These are phyloP conservation scores for Pleuronectes platessa DNA, from an alignment of 2,113 vertebrate species.

Conservation along the genomic window DNA sequence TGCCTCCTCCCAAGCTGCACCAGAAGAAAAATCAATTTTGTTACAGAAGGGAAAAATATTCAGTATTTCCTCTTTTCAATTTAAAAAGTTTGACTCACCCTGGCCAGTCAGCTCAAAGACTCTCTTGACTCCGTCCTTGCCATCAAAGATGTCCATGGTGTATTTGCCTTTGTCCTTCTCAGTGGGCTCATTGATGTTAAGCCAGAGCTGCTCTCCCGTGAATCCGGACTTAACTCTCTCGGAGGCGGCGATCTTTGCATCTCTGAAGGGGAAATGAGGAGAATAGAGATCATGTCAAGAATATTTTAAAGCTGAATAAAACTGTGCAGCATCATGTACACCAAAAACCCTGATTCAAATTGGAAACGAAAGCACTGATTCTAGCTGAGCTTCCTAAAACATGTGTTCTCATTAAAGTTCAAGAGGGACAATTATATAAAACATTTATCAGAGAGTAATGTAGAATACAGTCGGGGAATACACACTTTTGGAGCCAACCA, in stretches of 20 bases:
- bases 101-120: slow-evolving; percentile 90
- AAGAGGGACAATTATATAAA: neutral
- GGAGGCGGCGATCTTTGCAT: slow-evolving; percentile 89
- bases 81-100: slow-evolving; percentile 80
- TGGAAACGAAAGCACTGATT: neutral
- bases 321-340: neutral
- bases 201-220: slow-evolving; percentile 95
- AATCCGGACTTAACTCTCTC: slow-evolving; percentile 92
- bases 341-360: slow-evolving; percentile 7
- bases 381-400: neutral
- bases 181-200: slow-evolving; percentile 97
- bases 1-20: slow-evolving; percentile 92
- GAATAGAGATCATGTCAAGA: slow-evolving; percentile 21
- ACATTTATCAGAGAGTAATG: neutral
- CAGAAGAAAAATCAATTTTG: slow-evolving; percentile 23
- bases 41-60: neutral
- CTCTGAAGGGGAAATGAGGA: slow-evolving; percentile 71
- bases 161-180: slow-evolving; percentile 97
- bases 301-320: neutral
- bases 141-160: slow-evolving; percentile 93
- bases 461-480: neutral
- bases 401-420: neutral
- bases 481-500: slow-evolving; percentile 94
- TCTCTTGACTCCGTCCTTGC: slow-evolving; percentile 88
- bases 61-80: slow-evolving; percentile 17